Base-by-base conservation (phyloP, 2,797 vertebrate genomes). In the Dendrocincla tyrannina region DNA sequence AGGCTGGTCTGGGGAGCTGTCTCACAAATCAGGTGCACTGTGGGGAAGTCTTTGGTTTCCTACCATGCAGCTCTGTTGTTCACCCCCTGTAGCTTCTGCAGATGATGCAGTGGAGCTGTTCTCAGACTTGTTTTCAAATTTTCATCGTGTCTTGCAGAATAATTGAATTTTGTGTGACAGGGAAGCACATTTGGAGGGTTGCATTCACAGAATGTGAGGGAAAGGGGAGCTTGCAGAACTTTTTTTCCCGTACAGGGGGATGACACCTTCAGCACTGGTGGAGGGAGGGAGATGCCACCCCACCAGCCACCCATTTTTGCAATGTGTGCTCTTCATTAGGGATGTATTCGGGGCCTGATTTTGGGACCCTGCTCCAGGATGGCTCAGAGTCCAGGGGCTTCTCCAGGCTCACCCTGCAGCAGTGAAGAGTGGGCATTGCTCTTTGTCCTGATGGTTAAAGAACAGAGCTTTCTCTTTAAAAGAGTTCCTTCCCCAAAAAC, bases 21-120 rank as follows among this genome's bases (percentile, higher is more conserved):
- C 88, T 95, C 89, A 90, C 64, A 76, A 74, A 82, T 94, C 5
- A 91, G 80, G 62, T 76, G 63, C 78, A 56, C 75, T 47, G 68
- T 75, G 64, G 87, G 3, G 41, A 68, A 89, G 86, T 47, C 68
- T 86, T 85, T 96, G 37, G 28, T 93, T 82, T 84, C 81, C 56
- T 60, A 4, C 42, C 46, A 30, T 27, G 59, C 95, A 64, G 80
- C 67, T 88, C 69, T 68, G 55, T 23, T 69, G 46, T 66, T 92
- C 72, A 63, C 60, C 28, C 28, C 42, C 49, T 58, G 93, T 76
- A 39, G 50, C 82, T 96, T 49, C 83, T 67, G 75, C 66, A 81
- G 93, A 13, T 24, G 69, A 69, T n/a, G 59, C 63, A 30, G 53
- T 20, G n/a, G 58, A 89, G 58, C 55, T 76, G 50, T 50, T 74